Conservation (phyloP, 1,140 invertebrate genomes). For the Drusus annulatus region DNA sequence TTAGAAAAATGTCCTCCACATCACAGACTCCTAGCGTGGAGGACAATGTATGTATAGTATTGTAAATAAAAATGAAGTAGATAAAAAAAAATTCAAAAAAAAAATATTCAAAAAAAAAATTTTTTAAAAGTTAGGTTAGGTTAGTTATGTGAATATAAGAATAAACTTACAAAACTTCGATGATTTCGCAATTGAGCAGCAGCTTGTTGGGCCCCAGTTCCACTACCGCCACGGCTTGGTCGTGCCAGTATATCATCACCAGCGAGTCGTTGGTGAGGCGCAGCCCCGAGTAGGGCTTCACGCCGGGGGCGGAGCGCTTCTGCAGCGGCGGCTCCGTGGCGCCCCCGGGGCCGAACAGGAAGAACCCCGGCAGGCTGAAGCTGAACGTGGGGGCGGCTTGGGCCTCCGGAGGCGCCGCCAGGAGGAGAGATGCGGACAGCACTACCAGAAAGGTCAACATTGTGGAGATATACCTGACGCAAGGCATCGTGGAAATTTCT, state of each 20-base stretch:
- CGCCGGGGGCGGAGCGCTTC: slow-evolving; percentile 61
- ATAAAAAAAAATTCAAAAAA: too few species aligned
- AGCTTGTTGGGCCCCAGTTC: slow-evolving; percentile 78
- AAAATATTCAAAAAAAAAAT: too few species aligned
- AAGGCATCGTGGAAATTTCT: background rate
- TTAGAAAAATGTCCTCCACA: too few species aligned
- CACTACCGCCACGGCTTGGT: slow-evolving; percentile 85
- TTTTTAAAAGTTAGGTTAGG: too few species aligned
- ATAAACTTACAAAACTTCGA: slow-evolving; percentile 84
- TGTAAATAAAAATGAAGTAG: too few species aligned
- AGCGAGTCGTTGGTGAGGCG: slow-evolving; percentile 75
- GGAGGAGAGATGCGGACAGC: background rate
- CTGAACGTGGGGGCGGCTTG: slow-evolving; percentile 70
- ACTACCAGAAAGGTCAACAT: background rate
- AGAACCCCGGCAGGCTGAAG: slow-evolving; percentile 70
- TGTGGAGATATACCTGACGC: background rate
- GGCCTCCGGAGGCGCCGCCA: slow-evolving; percentile 65
- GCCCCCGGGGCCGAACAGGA: slow-evolving; percentile 62
- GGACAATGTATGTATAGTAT: too few species aligned
- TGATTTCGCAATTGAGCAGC: slow-evolving; percentile 83
- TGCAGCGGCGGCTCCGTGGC: slow-evolving; percentile 57
- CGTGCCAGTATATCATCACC: slow-evolving; percentile 82
- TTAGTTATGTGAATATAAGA: too few species aligned
- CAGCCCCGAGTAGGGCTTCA: slow-evolving; percentile 75
- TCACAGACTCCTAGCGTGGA: too few species aligned